Base-by-base conservation (phyloP, 2,113 vertebrate species). In the Pteruthius melanotis region DNA sequence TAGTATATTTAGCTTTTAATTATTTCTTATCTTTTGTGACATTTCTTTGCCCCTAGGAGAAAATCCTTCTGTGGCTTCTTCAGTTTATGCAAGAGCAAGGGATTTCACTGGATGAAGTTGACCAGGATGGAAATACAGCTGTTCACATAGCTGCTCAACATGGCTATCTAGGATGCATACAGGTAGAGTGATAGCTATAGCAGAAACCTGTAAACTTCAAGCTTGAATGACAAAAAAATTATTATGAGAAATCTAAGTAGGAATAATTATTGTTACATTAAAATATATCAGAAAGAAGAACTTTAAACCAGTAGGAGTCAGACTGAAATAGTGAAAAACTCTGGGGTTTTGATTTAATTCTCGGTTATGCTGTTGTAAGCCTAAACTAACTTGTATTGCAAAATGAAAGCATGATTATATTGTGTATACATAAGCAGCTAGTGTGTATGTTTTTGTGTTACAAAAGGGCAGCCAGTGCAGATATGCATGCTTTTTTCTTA, bases 1-100 rank as follows among this genome's bases (percentile, higher is more conserved):
- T 39, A 74, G 9, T 27, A 57, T 7, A n/a, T 72, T 54, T 56
- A 57, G 3, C 12, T 84, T 87, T 65, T 64, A 2, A 5, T 65
- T 79, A 23, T 79, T 88, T 85, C 24, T 53, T 71, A 13, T 19
- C 8, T 85, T 85, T 50, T 71, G 39, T 89, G 47, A 50, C 17
- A 47, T 71, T 49, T 82, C 33, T 90, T 87, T 79, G 4, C 10
- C n/a, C 5, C 30, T 95, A 99, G 99, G 99, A 99, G 96, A 99
- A 99, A 94, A 99, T 99, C 26, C 97, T 99, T 95, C 95, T 99
- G 56, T 99, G 99, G 99, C 96, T 99, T 97, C 99, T 99, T 60
- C 99, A 99, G 96, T 99, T 99, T 97, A 99, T 99, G 99, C 99
- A 99, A 98, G 99, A 99, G 61, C 99, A 99, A 95, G 99, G 98